These are phyloP conservation scores for Xestia sexstrigata DNA, from an alignment of 2,888 invertebrate species.

Conservation along the genomic window DNA sequence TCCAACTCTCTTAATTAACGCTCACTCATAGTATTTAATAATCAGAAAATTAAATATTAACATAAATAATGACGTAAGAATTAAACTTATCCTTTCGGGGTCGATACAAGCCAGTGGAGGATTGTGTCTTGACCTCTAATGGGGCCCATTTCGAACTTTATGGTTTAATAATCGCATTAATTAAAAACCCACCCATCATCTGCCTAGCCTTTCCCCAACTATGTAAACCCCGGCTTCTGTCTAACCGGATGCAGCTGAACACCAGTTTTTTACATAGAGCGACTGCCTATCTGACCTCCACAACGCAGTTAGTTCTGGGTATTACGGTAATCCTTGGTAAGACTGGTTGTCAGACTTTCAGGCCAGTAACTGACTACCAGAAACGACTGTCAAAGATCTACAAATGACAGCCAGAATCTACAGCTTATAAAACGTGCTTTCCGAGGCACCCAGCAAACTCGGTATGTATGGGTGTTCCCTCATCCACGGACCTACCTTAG, in stretches of 20 bases:
- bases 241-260: not conserved
- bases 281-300: not conserved
- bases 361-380: too few relatives aligned
- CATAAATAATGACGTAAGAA: too few relatives aligned
- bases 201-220: not conserved
- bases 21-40: too few relatives aligned
- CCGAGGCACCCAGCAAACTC: not conserved
- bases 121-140: too few relatives aligned
- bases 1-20: too few relatives aligned
- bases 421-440: not conserved
- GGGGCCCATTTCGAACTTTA: too few relatives aligned
- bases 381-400: not conserved
- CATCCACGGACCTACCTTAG: not conserved
- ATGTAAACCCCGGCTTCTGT: too few relatives aligned
- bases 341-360: not conserved
- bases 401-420: not conserved
- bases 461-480: not conserved
- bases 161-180: too few relatives aligned
- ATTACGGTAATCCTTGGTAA: not conserved
- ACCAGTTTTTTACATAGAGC: not conserved
- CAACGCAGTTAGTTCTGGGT: too few relatives aligned
- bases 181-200: not conserved
- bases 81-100: too few relatives aligned
- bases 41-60: too few relatives aligned
- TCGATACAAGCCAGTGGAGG: too few relatives aligned